A percentile compares a stretch with the other conserved stretches of the same genome.
Conservation (phyloP, 2,797 vertebrate genomes). For the Myiotriccus ornatus region DNA sequence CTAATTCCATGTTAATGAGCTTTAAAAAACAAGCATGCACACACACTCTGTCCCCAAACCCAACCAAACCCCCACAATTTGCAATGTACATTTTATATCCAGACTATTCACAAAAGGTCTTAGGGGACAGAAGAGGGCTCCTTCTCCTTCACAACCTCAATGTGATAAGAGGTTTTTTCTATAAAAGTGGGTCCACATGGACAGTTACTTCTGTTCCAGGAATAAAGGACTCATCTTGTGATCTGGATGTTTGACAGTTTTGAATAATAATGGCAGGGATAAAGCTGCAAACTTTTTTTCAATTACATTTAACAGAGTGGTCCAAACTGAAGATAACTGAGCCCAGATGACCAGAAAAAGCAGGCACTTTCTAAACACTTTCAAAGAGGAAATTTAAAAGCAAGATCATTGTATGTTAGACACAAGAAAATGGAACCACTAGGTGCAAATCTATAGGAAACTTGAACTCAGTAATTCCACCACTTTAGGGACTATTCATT, state of each 20-base stretch:
- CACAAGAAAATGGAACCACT: not conserved
- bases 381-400: not conserved
- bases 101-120: not conserved
- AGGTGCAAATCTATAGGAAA: not conserved
- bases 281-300: not conserved
- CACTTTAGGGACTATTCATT: not conserved
- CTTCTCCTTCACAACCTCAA: not conserved
- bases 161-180: not conserved
- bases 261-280: not conserved
- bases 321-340: not conserved
- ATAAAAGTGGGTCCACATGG: not conserved
- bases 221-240: not conserved
- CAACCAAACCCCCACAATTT: not conserved
- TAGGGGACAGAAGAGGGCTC: accelerated
- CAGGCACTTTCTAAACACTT: not conserved
- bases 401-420: accelerated
- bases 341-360: not conserved
- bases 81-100: not conserved
- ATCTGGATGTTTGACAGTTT: not conserved
- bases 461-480: not conserved
- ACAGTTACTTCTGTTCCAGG: not conserved
- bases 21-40: not conserved
- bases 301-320: not conserved
- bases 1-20: not conserved
- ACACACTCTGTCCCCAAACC: not conserved